Base-by-base conservation (phyloP, 2,888 invertebrate species). In the Cephus spinipes region DNA sequence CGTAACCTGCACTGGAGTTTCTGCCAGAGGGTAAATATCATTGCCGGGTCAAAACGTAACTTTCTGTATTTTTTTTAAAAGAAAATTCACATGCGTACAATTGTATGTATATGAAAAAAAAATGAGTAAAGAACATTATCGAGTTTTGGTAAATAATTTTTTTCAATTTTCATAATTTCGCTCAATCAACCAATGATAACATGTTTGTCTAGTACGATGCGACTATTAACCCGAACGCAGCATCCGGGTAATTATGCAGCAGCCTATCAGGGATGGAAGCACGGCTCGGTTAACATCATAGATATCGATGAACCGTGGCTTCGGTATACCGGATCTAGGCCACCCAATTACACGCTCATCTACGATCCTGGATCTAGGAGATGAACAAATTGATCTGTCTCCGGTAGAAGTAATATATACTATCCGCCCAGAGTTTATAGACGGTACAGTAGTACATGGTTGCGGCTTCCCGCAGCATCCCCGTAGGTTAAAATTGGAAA, bases 271-370 rank as follows among this genome's bases (percentile, higher is more conserved):
- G 84, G 83, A 85, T 83, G 81, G 85, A 87, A 87, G 81, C 87
- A 88, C 83, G 88, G 86, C 81, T 87, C 87, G 84, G 85, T 89
- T 87, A 88, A 86, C 87, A 87, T 88, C 88, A 86, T 85, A 88
- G 86, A 86, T 87, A 87, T 87, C 87, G 87, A 88, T 86, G 88
- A 87, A 87, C 84, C 85, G 82, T 85, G 76, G 80, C 79, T 34
- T 73, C 77, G 73, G 76, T 80, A 77, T 82, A 79, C 81, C 82
- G 82, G 86, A 88, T 88, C 87, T 87, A 83, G 88, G 84, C 84
- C 87, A 86, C 85, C 86, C 88, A 90, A 89, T 90, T 89, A 90
- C 86, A 87, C 87, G 89, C 87, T 87, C 89, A 87, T 90, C 85
- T 88, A 83, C 85, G 86, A 89, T 86, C 85, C 83, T 81, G 86